Evolutionary conservation across 2,888 invertebrate species (phyloP).

Genomic region (Plebejus argus): DNA sequence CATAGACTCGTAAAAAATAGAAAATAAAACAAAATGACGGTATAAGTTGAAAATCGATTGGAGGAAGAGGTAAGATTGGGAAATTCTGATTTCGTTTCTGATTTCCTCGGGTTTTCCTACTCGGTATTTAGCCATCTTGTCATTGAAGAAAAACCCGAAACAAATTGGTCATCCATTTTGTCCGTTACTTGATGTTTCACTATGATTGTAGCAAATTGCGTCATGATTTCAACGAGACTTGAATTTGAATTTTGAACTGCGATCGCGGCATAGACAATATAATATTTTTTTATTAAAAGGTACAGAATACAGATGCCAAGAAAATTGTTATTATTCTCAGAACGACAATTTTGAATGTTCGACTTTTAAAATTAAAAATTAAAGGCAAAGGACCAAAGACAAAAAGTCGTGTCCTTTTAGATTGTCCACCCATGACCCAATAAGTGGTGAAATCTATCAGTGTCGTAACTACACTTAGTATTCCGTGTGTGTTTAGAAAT

Average conservation of each 20-base stretch:
- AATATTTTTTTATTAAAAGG: not conserved
- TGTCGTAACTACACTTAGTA: constrained; percentile 75
- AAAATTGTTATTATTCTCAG: not conserved
- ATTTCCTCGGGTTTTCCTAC: not conserved
- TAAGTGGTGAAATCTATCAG: constrained; percentile 73
- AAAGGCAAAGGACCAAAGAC: not conserved
- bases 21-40: not conserved
- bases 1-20: too few species aligned
- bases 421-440: constrained; percentile 74
- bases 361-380: not conserved
- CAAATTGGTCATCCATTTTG: constrained; percentile 9
- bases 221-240: constrained; percentile 17
- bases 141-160: not conserved
- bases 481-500: constrained; percentile 74
- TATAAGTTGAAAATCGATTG: not conserved
- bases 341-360: not conserved
- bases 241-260: constrained; percentile 5
- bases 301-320: not conserved
- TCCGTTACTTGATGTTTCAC: not conserved
- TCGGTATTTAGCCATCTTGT: not conserved
- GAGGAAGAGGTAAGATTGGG: not conserved
- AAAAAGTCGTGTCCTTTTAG: constrained; percentile 39
- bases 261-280: not conserved
- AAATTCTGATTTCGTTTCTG: not conserved
- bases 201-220: constrained; percentile 8